Evolutionary conservation across 30 jellyfish, hydroid and myxozoan genomes (phyloP), one percentile per base, ranked within the genome.

Genomic region (Aurelia aurita complex sp. Pacific): DNA sequence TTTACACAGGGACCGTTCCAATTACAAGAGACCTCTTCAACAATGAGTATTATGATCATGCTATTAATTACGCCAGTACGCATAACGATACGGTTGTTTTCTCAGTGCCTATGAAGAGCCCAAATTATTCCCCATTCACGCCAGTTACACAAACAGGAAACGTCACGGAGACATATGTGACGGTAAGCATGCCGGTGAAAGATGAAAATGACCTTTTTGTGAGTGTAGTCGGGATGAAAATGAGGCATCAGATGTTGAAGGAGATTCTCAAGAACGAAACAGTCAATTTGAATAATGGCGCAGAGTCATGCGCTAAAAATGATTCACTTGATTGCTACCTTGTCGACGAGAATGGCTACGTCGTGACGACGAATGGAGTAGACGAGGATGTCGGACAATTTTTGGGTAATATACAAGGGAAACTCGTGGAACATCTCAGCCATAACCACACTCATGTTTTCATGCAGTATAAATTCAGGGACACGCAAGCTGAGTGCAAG

Each of bases 281-380:
- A 5, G 82, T 50, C 23, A 74, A 73, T 2, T n/a, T 43, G 1
- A 14, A 35, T 15, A 85, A 85, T 19, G 32, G 11, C 35, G 68
- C 36, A 16, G 60, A 59, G 40, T 42, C 81, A 5, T 72, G 91
- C 63, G 71, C 87, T 40, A 55, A 64, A 46, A 64, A 59, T 75
- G 23, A 50, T n/a, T 57, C 94, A 16, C 18, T 74, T 12, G 88
- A 76, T 17, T 85, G 96, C 52, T 91, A 85, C 63, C 88, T 91
- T n/a, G 79, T 91, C 65, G 98, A 91, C 50, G 98, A 91, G 53
- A 85, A 79, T 73, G 98, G 96, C 16, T 91, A 78, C 50, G 77
- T 91, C 57, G 98, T 91, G 12, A 77, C 94, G 23, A 86, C 94
- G 63, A 85, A 79, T 69, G 88, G 94, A 34, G 83, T 32, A 10